Conservation (phyloP, 2,113 vertebrate species). For the Albula glossodonta region DNA sequence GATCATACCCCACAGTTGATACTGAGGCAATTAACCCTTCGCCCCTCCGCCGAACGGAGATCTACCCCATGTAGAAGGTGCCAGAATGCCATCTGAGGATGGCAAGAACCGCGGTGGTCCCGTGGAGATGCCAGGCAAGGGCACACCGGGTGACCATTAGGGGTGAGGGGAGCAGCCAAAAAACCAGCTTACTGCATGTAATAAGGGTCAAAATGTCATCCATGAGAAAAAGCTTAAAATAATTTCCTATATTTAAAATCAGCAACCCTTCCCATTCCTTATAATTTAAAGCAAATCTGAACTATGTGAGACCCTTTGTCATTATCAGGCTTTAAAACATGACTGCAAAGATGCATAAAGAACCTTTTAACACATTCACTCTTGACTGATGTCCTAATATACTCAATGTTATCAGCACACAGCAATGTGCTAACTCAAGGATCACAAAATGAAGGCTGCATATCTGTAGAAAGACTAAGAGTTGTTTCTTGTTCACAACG, state of each 20-base stretch:
- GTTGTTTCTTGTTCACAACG: neutral
- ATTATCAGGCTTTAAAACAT: neutral
- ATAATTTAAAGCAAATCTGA: neutral
- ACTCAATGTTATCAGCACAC: neutral
- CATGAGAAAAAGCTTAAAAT: neutral
- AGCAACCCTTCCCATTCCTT: neutral
- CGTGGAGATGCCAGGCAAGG: slow-evolving; percentile 56
- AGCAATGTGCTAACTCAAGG: neutral
- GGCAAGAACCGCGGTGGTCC: slow-evolving; percentile 50
- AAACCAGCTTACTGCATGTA: slow-evolving; percentile 20
- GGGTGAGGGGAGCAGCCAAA: slow-evolving; percentile 47
- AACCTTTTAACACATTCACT: neutral
- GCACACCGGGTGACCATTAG: slow-evolving; percentile 61
- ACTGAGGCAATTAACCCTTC: slow-evolving; percentile 66
- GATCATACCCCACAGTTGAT: slow-evolving; percentile 55
- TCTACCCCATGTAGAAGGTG: slow-evolving; percentile 39
- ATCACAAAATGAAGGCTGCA: neutral
- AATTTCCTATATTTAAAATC: neutral
- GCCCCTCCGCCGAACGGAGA: slow-evolving; percentile 53
- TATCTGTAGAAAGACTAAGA: neutral
- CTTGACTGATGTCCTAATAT: neutral
- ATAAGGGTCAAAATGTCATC: slow-evolving; percentile 21
- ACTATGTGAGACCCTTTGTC: neutral
- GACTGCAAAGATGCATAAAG: neutral
- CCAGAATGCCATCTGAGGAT: slow-evolving; percentile 43